Evolutionary conservation across 2,888 invertebrate genomes (phyloP).

Genomic region (Prosopocoilus inquinatus): DNA sequence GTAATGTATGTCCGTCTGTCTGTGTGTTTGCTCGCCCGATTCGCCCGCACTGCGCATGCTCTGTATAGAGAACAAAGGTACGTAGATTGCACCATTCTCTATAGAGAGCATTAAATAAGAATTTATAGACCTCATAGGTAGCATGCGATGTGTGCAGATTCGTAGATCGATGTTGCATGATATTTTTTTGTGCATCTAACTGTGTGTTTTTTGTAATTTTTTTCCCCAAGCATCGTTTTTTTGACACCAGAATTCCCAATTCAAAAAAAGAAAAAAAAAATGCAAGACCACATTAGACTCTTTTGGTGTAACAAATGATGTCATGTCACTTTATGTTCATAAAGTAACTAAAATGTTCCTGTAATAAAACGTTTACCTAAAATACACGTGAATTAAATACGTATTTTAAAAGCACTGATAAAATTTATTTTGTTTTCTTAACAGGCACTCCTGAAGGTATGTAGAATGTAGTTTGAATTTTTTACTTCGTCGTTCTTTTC

Average conservation of each 20-base stretch:
- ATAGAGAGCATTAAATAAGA: constrained; percentile 28
- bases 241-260: too few species aligned
- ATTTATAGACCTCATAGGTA: constrained; percentile 6
- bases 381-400: constrained; percentile 18
- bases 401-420: constrained; percentile 30
- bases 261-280: too few species aligned
- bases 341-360: too few species aligned
- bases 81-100: constrained; percentile 44
- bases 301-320: constrained; percentile 1
- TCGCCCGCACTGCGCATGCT: constrained; percentile 47
- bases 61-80: constrained; percentile 52
- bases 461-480: constrained; percentile 34
- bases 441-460: constrained; percentile 52
- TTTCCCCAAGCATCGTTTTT: background rate
- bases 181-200: background rate
- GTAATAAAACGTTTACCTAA: background rate
- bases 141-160: constrained; percentile 15
- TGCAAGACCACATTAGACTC: background rate
- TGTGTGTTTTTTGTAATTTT: background rate
- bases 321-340: too few species aligned
- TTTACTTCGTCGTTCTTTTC: background rate
- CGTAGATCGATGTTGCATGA: constrained; percentile 16
- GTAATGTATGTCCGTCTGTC: constrained; percentile 35
- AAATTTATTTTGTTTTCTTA: constrained; percentile 43
- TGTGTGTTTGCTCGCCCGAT: constrained; percentile 43